Percentiles rank a stretch among this genome's conserved stretches.
These are phyloP conservation scores for Standfussiana lucernea DNA, from an alignment of 2,888 invertebrate species.

Conservation along the genomic window DNA sequence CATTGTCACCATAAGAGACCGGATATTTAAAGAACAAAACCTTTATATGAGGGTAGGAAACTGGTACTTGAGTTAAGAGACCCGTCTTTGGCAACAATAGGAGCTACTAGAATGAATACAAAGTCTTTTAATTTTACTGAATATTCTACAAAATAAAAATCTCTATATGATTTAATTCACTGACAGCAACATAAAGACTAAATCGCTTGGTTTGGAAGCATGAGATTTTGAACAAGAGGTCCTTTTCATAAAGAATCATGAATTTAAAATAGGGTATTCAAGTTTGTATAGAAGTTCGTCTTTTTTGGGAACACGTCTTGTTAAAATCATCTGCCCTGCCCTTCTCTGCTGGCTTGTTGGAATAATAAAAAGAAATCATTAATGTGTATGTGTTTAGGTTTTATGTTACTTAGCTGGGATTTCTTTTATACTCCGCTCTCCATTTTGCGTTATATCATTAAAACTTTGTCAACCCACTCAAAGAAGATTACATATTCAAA, in stretches of 20 bases:
- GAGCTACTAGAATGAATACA: not conserved
- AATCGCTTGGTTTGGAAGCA: not conserved
- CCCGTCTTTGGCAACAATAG: not conserved
- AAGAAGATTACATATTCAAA: slow-evolving; percentile 30
- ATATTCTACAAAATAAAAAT: not conserved
- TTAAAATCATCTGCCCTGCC: not conserved
- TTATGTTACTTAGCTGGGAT: not conserved
- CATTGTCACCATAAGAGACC: not conserved
- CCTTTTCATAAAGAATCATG: not conserved
- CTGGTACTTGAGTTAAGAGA: not conserved
- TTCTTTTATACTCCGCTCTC: not conserved
- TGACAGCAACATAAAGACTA: not conserved
- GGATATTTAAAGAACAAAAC: not conserved
- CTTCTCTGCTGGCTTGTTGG: not conserved
- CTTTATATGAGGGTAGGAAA: not conserved
- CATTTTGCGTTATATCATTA: not conserved
- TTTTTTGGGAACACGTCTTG: not conserved
- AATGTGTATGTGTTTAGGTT: not conserved
- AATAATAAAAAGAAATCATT: not conserved
- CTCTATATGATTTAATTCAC: not conserved
- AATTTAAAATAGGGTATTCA: not conserved
- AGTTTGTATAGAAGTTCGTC: not conserved
- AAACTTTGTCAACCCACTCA: not conserved
- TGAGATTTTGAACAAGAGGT: not conserved
- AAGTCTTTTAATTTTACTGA: not conserved